Evolutionary conservation across 1,140 invertebrate genomes (phyloP).

Genomic region (Brachionus paranguensis): DNA sequence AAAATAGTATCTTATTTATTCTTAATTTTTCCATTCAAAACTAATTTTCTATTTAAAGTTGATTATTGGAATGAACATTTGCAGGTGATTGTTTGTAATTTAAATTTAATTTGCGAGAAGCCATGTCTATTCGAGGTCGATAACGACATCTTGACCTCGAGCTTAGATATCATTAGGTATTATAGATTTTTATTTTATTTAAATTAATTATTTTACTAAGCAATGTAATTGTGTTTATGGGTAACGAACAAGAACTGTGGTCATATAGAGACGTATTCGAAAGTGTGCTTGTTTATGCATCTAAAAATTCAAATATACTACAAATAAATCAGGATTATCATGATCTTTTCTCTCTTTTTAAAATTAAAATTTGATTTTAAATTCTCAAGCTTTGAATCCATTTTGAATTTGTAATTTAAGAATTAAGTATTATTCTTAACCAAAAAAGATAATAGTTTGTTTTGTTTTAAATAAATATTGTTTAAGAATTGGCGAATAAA

Average conservation of each 20-base stretch:
- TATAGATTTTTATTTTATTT: background rate
- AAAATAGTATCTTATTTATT: background rate
- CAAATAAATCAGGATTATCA: background rate
- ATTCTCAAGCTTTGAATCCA: background rate
- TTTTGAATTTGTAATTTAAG: background rate
- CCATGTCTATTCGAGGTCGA: background rate
- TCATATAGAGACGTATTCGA: background rate
- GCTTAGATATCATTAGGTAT: background rate
- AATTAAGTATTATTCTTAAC: background rate
- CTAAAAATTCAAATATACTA: background rate
- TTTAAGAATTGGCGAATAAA: background rate
- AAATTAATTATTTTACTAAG: background rate
- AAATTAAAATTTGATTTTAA: background rate
- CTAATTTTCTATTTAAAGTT: background rate
- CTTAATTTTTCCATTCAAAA: background rate
- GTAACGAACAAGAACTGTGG: background rate
- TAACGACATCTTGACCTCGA: background rate
- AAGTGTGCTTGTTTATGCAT: background rate
- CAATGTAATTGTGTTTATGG: background rate
- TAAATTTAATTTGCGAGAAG: constrained; percentile 10
- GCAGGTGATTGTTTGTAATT: background rate
- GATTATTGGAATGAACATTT: background rate
- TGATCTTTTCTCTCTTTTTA: background rate
- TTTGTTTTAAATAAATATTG: background rate
- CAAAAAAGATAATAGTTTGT: background rate